Base-by-base conservation (phyloP, 1,140 invertebrate genomes). In the Diorhabda sublineata region DNA sequence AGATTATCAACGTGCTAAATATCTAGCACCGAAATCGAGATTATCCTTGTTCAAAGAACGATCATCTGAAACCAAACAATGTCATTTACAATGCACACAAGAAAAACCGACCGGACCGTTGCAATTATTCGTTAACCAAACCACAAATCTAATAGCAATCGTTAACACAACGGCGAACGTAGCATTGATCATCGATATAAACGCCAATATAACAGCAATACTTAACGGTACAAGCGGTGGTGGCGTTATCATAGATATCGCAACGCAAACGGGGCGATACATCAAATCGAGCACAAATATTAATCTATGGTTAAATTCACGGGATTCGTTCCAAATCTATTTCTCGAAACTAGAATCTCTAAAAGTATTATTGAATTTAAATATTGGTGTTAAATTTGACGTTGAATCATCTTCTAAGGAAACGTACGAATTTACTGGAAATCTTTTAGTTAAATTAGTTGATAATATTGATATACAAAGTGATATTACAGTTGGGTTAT, bases 121-220 rank as follows among this genome's bases (percentile, higher is more conserved):
- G 3, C 8, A 68, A 9, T 42, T 68, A 2, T 42, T 52, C 26
- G 41, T 68, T 42, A 68, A 68, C 47, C 0, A 42, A 42, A 68
- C 60, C 5, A 62, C 67, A n/a, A 7, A 56, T 6, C 41, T 68
- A 41, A 3, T 68, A 4, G 67, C 43, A 2, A 45, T 68, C 43
- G 67, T 68, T 45, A 68, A 68, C 45, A 26, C 26, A 11, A 68
- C 59, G 7, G 67, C 67, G 2, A 58, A 58, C 42, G 67, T 64
- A 57, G 59, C 67, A 3, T 45, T 61, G 8, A 45, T 62, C 42
- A n/a, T 68, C 67, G 67, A 68, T 45, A 57, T 68, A 2, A 68
- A 61, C 11, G 45, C 45, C n/a, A 62, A 62, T 44, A 42, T 68
- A 41, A 42, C 60, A 11, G 59, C n/a, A n/a, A 2, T 68, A 8